A percentile compares a stretch with the other conserved stretches of the same genome.
Evolutionary conservation across 2,888 invertebrate species (phyloP).

Genomic region (Rhamphomyia laevipes): DNA sequence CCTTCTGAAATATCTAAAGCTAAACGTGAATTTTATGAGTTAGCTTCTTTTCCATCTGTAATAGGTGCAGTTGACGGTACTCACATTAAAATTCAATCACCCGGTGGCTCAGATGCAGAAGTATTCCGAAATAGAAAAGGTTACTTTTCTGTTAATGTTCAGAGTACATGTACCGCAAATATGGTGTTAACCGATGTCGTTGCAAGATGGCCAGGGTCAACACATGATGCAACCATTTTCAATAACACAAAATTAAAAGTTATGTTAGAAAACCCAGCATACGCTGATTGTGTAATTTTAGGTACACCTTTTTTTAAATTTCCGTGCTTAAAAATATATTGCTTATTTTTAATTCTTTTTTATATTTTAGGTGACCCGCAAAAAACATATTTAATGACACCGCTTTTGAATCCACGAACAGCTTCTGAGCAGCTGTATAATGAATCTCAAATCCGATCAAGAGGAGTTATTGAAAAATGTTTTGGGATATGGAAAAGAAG

Average conservation of each 20-base stretch:
- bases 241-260: background rate
- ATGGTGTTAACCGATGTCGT: background rate
- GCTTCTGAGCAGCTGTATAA: background rate
- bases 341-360: no score
- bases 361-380: background rate
- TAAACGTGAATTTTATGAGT: no score
- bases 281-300: background rate
- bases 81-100: no score
- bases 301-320: background rate
- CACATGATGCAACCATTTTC: background rate
- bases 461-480: background rate
- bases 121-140: no score
- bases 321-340: no score
- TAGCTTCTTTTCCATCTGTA: no score
- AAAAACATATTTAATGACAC: background rate
- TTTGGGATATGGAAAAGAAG: background rate
- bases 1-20: no score
- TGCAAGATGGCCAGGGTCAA: background rate
- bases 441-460: background rate
- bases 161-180: background rate
- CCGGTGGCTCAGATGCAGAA: no score
- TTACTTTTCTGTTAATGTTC: no score
- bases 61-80: no score
- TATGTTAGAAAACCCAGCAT: background rate
- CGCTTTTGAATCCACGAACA: background rate